A percentile compares a stretch with the other conserved stretches of the same genome.
These are phyloP conservation scores for Halichoerus grypus DNA, from an alignment of 2,113 vertebrate genomes.

Conservation along the genomic window DNA sequence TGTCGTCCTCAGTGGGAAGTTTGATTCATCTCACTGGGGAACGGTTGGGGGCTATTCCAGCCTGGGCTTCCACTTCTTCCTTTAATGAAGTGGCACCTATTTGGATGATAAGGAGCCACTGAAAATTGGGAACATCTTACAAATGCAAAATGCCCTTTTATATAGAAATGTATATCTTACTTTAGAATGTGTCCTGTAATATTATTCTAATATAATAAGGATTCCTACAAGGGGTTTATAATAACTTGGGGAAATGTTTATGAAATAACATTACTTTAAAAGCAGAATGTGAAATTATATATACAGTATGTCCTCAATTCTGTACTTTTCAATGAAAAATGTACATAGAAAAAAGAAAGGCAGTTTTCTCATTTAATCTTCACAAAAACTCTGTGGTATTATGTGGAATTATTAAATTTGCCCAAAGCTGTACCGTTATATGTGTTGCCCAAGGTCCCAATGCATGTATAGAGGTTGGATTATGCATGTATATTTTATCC, in stretches of 20 bases:
- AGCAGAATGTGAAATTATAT: conserved; percentile 61
- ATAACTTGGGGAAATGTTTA: conserved; percentile 75
- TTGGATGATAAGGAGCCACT: conserved; percentile 69
- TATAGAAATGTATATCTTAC: conserved; percentile 64
- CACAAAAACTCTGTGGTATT: conserved; percentile 31
- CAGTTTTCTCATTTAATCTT: conserved; percentile 65
- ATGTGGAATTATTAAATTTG: conserved; percentile 58
- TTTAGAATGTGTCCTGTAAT: conserved; percentile 71
- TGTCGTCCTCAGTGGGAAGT: conserved; percentile 33
- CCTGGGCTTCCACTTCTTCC: conserved; percentile 36
- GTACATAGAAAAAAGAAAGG: conserved; percentile 32
- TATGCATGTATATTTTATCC: background rate
- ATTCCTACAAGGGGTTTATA: conserved; percentile 68
- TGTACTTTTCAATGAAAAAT: background rate
- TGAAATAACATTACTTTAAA: conserved; percentile 74
- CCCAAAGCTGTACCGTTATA: background rate
- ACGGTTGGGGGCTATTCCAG: conserved; percentile 61
- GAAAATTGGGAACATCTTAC: conserved; percentile 76
- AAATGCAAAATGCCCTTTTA: conserved; percentile 73
- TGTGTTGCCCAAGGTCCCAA: background rate
- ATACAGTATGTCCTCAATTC: conserved; percentile 54
- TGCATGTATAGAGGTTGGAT: background rate
- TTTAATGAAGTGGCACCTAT: conserved; percentile 77
- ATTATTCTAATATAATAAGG: conserved; percentile 68
- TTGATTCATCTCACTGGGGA: conserved; percentile 75